phyloP scores from a whole-genome alignment of 30 jellyfish, hydroid and myxozoan genomes.

The Pelagia noctiluca region DNA sequence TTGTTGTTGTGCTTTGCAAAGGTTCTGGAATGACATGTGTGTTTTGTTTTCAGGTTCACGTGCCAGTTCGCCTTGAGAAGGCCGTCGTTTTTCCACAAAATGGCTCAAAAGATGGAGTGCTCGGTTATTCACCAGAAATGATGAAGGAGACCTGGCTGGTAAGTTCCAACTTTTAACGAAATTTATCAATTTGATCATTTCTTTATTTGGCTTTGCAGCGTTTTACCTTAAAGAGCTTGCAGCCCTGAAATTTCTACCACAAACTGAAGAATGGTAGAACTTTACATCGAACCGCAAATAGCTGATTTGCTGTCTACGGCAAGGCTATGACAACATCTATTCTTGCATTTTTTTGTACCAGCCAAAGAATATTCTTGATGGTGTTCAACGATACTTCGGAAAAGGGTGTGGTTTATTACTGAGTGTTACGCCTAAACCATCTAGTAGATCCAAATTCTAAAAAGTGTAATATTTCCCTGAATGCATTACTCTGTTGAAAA shows the following conservation, averaged over 20 bases:
- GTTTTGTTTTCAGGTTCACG: conserved; percentile 47
- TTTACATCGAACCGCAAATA: no score
- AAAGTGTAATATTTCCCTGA: no score
- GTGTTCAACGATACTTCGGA: no score
- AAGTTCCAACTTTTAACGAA: neutral
- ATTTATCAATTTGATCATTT: neutral
- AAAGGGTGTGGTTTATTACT: no score
- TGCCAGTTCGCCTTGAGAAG: conserved; percentile 62
- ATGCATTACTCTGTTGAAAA: no score
- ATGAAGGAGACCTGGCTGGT: conserved; percentile 92
- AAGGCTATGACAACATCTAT: no score
- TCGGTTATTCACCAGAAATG: conserved; percentile 74
- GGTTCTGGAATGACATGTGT: neutral
- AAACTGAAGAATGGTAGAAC: no score
- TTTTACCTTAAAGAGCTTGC: neutral
- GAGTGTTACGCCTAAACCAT: no score
- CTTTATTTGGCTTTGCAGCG: neutral
- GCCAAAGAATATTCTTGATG: no score
- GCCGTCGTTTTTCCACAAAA: conserved; percentile 17
- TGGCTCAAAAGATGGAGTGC: conserved; percentile 48
- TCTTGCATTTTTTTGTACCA: no score
- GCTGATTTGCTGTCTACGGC: no score
- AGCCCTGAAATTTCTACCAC: neutral
- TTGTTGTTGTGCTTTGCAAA: neutral
- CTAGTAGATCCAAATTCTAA: no score